Percentiles rank a stretch among this genome's conserved stretches.
These are phyloP conservation scores for Cordylochernes scorpioides DNA, from an alignment of 2,888 invertebrate species.

Conservation along the genomic window DNA sequence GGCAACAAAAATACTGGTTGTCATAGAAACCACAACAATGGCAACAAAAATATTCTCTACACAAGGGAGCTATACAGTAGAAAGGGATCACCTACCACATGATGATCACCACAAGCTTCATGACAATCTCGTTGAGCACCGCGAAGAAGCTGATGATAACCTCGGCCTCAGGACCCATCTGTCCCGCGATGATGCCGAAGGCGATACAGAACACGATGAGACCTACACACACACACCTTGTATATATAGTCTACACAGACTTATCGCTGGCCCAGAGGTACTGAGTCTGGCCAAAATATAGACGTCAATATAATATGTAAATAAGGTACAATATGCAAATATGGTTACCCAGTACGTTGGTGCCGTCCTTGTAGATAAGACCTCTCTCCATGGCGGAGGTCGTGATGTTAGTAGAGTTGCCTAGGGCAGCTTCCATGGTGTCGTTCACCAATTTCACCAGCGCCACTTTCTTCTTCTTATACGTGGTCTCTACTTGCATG, in stretches of 20 bases:
- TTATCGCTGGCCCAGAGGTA: no score
- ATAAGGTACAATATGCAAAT: no score
- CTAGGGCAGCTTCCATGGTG: neutral
- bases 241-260: no score
- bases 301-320: no score
- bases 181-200: slow-evolving; percentile 33
- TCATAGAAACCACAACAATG: no score
- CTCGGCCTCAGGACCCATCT: slow-evolving; percentile 29
- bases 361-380: slow-evolving; percentile 28
- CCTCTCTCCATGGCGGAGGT: slow-evolving; percentile 12
- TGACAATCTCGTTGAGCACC: slow-evolving; percentile 32
- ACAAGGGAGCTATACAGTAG: no score
- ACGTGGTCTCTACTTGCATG: slow-evolving; percentile 30
- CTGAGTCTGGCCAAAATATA: no score
- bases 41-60: no score
- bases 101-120: slow-evolving; percentile 31
- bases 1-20: no score
- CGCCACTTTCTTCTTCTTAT: slow-evolving; percentile 16
- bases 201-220: slow-evolving; percentile 33
- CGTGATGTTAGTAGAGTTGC: slow-evolving; percentile 2
- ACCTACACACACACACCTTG: slow-evolving; percentile 19
- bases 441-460: slow-evolving; percentile 4
- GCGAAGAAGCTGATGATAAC: slow-evolving; percentile 34
- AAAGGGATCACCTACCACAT: slow-evolving; percentile 35
- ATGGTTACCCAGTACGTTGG: slow-evolving; percentile 33